Evolutionary conservation across 2,113 vertebrate genomes (phyloP).

Genomic region (Delphinapterus leucas): DNA sequence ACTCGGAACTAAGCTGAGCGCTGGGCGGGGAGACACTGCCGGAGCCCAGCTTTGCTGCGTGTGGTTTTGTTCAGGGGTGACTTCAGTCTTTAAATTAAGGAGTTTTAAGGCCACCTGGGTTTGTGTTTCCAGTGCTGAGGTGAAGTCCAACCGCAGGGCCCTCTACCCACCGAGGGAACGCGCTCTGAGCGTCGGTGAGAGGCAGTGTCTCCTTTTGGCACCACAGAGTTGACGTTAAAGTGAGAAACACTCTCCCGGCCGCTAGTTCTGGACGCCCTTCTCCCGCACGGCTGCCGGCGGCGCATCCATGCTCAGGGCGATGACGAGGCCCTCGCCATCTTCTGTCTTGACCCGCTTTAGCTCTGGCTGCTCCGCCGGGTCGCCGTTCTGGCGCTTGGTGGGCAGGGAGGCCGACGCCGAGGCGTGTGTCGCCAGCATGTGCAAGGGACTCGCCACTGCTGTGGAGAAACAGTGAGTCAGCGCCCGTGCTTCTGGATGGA

Average conservation of each 20-base stretch:
- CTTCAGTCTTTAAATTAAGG: slow-evolving; percentile 73
- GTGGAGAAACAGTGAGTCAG: slow-evolving; percentile 36
- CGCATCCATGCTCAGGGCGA: slow-evolving; percentile 85
- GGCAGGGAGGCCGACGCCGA: slow-evolving; percentile 95
- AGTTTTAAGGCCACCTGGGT: slow-evolving; percentile 91
- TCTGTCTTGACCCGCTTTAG: slow-evolving; percentile 91
- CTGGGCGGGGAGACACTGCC: not conserved
- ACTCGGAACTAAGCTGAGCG: slow-evolving; percentile 56
- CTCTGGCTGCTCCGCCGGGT: slow-evolving; percentile 84
- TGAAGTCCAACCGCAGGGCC: slow-evolving; percentile 85
- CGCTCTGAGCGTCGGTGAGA: slow-evolving; percentile 82
- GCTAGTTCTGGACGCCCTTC: slow-evolving; percentile 89
- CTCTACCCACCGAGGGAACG: slow-evolving; percentile 77
- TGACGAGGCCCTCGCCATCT: slow-evolving; percentile 83
- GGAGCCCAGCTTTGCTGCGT: slow-evolving; percentile 66
- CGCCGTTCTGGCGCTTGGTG: slow-evolving; percentile 95
- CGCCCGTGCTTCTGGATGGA: fast-evolving
- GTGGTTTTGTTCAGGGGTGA: slow-evolving; percentile 69
- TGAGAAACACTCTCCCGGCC: slow-evolving; percentile 41
- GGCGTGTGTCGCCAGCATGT: slow-evolving; percentile 94
- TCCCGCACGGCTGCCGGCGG: slow-evolving; percentile 82
- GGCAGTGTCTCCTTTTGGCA: slow-evolving; percentile 93
- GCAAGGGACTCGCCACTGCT: slow-evolving; percentile 93
- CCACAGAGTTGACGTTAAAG: slow-evolving; percentile 82
- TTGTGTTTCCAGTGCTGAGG: slow-evolving; percentile 85